These are phyloP conservation scores for Acanthornis magna DNA, from an alignment of 2,797 vertebrate genomes.

Conservation along the genomic window DNA sequence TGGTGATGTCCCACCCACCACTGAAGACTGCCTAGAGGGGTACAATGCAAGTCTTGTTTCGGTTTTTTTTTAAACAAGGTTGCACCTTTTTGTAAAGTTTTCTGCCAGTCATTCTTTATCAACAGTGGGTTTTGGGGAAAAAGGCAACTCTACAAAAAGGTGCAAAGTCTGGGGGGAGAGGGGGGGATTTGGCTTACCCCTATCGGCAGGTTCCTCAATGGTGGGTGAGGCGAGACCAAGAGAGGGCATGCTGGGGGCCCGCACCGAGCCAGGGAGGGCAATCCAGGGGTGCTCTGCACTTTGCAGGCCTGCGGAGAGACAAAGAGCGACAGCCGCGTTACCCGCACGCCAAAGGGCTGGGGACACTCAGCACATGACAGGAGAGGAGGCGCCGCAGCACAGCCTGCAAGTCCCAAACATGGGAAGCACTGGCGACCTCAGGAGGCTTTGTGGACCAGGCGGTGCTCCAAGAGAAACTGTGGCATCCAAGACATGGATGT, in stretches of 20 bases:
- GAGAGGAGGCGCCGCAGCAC: background rate
- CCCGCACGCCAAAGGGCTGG: background rate
- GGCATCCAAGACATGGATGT: background rate
- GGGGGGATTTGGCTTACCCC: slow-evolving; percentile 69
- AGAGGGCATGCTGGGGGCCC: slow-evolving; percentile 72
- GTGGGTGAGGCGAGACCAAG: slow-evolving; percentile 70
- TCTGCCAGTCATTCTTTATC: slow-evolving; percentile 40
- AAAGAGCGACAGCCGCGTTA: slow-evolving; percentile 48
- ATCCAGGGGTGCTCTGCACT: slow-evolving; percentile 74
- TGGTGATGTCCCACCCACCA: slow-evolving; percentile 70
- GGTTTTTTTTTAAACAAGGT: slow-evolving; percentile 3
- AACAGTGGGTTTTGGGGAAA: background rate
- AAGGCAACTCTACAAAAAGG: slow-evolving; percentile 61
- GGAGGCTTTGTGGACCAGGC: background rate
- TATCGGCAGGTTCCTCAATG: slow-evolving; percentile 75
- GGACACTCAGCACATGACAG: background rate
- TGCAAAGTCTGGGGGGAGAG: slow-evolving; percentile 7
- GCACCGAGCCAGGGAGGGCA: slow-evolving; percentile 72
- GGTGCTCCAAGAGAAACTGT: background rate
- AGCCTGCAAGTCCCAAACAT: background rate
- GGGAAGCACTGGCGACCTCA: background rate
- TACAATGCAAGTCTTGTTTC: slow-evolving; percentile 59
- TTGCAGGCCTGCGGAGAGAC: slow-evolving; percentile 73
- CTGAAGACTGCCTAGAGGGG: slow-evolving; percentile 70
- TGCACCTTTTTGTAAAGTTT: slow-evolving; percentile 56